Evolutionary conservation across 2,888 invertebrate genomes (phyloP), one percentile per base, ranked within the genome.

Genomic region (Stenotaenia linearis): DNA sequence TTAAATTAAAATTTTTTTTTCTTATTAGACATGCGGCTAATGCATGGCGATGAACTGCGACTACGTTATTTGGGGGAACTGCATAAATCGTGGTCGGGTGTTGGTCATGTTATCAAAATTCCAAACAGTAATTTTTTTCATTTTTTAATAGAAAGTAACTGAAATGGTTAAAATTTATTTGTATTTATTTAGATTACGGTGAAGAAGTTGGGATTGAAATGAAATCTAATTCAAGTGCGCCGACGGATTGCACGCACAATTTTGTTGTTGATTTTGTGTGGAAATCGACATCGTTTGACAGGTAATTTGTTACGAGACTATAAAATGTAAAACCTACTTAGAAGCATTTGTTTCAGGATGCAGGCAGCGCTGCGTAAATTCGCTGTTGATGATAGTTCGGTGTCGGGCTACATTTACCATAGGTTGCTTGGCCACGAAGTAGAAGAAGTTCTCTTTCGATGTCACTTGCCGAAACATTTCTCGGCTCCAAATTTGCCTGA

Each of bases 251-350:
- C 86, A 93, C 93, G 77, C 94, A 95, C 83, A 97, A 96, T 87
- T 99, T 98, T 87, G 95, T 96, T 0, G 96, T 98, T 4, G 98
- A 99, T 87, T 99, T 98, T 86, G 98, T 98, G 78, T 98, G 98
- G 98, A 98, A 98, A 87, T 96, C 97, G 82, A 98, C 98, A 0
- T 96, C 96, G 30, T 98, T 98, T 87, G 98, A 98, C 87, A 91
- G 94, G 94, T 93, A 83, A 83, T 10, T 6, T 12, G 3, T 6
- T 69, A n/a, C n/a, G n/a, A n/a, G n/a, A n/a, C n/a, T 12, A 69
- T 18, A 9, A 25, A 35, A 28, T 25, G 28, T 75, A n/a, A 75
- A 32, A 12, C 7, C 2, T 35, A 4, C 7, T 3, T 32, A 28
- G 30, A n/a, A 75, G 6, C 0, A 75, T 21, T 75, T 18, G 12